Base-by-base conservation (phyloP, 2,888 invertebrate genomes). In the Listrodromus nycthemerus region DNA sequence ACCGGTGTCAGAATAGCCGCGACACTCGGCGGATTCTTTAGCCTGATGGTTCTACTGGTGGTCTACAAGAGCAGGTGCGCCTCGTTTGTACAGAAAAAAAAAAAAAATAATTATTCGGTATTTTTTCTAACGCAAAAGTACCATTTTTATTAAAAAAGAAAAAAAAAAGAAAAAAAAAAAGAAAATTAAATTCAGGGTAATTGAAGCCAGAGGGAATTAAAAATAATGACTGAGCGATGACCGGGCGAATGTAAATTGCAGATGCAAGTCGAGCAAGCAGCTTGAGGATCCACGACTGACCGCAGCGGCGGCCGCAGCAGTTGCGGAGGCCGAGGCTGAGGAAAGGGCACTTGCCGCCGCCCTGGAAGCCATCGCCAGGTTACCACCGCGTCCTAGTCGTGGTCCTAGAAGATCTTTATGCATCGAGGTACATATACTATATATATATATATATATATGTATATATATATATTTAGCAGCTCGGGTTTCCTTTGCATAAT, bases 1-100 rank as follows among this genome's bases (percentile, higher is more conserved):
- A 98, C 98, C 90, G 98, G 98, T 87, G 96, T 98, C 86, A 96
- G 98, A 87, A 98, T 98, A 94, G 98, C 98, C 89, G 97, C 97
- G 89, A 98, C 98, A 2, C 95, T 98, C 74, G 98, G 98, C 90
- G 97, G 97, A 89, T 98, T 98, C 94, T 98, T 98, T 94, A 96
- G 97, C 86, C 95, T 98, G 90, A 98, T 98, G 97, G 97, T 98
- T 67, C 96, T 98, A 93, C 95, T 98, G 92, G 97, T 98, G 89
- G 96, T 98, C 86, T 98, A 97, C 95, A 98, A 98, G 94, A 97
- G 97, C 94, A 96, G 92, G 92, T 91, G 78, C 85, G 83, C 77
- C 2, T 27, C 8, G 24, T 16, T 2, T 16, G 16, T 16, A 45
- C 41, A 45, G 5, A 45, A 45, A 3, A 3, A 45, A 45, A 45